Conservation (phyloP, 2,888 invertebrate genomes). For the Sipha maydis region DNA sequence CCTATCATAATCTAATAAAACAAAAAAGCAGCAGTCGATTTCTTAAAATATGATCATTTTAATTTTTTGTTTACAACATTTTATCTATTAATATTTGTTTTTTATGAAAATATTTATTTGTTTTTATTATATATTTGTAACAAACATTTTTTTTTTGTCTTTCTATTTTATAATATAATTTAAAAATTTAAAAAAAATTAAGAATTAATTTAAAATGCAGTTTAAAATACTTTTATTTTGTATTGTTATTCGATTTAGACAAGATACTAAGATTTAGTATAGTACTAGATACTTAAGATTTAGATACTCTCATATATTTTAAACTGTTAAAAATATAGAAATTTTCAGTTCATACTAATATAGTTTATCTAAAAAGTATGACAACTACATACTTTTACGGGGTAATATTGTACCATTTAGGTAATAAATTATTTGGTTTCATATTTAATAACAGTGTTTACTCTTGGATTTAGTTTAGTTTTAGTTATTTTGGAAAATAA, state of each 20-base stretch:
- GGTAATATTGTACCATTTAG: not conserved
- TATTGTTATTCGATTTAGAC: not conserved
- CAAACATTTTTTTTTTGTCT: not conserved
- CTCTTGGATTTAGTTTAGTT: not conserved
- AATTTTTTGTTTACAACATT: too few species aligned
- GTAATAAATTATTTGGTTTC: not conserved
- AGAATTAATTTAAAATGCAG: not conserved
- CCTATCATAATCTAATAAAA: too few species aligned
- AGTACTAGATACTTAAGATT: too few species aligned
- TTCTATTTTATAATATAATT: not conserved
- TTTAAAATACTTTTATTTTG: not conserved
- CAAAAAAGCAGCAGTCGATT: too few species aligned
- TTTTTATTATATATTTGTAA: too few species aligned
- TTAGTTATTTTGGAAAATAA: not conserved
- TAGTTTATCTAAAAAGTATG: constrained; percentile 17
- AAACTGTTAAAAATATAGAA: not conserved
- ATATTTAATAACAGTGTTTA: not conserved
- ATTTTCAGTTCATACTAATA: too few species aligned
- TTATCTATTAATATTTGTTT: not conserved
- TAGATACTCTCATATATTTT: not conserved
- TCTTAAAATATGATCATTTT: too few species aligned
- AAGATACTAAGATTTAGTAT: too few species aligned
- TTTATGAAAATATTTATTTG: not conserved
- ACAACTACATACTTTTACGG: constrained; percentile 9
- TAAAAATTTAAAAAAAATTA: not conserved